A percentile compares a stretch with the other conserved stretches of the same genome.
Evolutionary conservation across 2,888 invertebrate genomes (phyloP).

Genomic region (Ectemnius cavifrons): DNA sequence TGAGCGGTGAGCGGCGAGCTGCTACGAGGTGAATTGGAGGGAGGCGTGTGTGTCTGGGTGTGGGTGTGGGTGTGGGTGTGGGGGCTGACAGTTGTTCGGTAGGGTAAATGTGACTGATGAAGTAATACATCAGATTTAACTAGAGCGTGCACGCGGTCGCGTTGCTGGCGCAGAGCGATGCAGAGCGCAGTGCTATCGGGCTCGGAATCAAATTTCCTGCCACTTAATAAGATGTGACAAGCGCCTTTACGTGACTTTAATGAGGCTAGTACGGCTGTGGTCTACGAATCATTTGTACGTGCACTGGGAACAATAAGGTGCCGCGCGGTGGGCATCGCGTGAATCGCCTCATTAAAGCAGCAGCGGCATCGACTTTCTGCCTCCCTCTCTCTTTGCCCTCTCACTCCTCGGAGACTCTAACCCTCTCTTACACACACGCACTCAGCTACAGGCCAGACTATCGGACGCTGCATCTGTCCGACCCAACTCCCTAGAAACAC

Average conservation of each 20-base stretch:
- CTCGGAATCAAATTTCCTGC: constrained; percentile 66
- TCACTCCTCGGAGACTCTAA: too few relatives aligned
- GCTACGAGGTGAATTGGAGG: too few relatives aligned
- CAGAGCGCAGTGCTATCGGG: constrained; percentile 56
- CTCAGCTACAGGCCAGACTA: too few relatives aligned
- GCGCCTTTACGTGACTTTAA: constrained; percentile 70
- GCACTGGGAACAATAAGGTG: constrained; percentile 43
- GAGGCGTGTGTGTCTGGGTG: too few relatives aligned
- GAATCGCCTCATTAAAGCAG: constrained; percentile 56
- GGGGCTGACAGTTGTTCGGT: too few relatives aligned
- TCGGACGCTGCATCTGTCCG: too few relatives aligned
- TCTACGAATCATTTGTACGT: constrained; percentile 50
- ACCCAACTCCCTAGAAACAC: too few relatives aligned
- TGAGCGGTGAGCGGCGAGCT: too few relatives aligned
- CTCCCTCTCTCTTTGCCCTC: too few relatives aligned
- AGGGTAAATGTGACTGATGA: constrained; percentile 54
- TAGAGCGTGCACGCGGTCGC: constrained; percentile 43
- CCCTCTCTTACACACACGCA: too few relatives aligned
- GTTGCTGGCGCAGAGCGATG: too few relatives aligned
- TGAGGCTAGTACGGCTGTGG: constrained; percentile 47
- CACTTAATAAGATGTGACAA: constrained; percentile 75
- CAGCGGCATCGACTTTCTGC: constrained; percentile 1
- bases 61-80: too few relatives aligned
- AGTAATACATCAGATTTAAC: constrained; percentile 66
- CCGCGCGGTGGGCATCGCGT: constrained; percentile 45